Percentiles rank a stretch among this genome's conserved stretches.
Conservation (phyloP, 2,797 vertebrate genomes). For the Falco berigora region DNA sequence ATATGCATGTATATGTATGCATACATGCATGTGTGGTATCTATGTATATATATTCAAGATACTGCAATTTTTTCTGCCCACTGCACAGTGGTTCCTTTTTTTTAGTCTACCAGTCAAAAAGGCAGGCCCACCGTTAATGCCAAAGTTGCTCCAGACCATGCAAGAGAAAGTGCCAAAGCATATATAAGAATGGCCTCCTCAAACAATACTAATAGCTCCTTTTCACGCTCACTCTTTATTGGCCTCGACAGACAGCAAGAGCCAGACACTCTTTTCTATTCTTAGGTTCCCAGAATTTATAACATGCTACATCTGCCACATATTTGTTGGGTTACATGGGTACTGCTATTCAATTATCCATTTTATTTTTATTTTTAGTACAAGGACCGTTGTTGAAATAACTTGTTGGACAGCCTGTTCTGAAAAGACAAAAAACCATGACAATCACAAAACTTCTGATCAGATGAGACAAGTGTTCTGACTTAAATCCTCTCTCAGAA, state of each 20-base stretch:
- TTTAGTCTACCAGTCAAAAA: constrained; percentile 40
- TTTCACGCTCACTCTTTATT: neutral
- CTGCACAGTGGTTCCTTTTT: neutral
- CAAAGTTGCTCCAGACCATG: constrained; percentile 6
- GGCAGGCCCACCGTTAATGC: constrained; percentile 9
- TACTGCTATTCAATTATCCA: neutral
- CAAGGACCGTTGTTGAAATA: neutral
- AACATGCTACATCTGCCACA: constrained; percentile 52
- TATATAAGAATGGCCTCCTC: neutral
- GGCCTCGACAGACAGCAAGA: neutral
- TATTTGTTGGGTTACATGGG: constrained; percentile 17
- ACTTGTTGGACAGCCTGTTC: neutral
- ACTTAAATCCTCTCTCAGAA: neutral
- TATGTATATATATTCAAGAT: neutral
- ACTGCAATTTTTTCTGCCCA: constrained; percentile 17
- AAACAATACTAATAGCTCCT: constrained; percentile 5
- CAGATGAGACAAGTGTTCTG: neutral
- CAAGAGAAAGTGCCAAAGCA: constrained; percentile 35
- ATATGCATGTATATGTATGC: neutral
- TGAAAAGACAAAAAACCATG: neutral
- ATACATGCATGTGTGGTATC: neutral
- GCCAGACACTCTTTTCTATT: neutral
- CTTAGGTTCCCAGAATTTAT: constrained; percentile 41
- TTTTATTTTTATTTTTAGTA: constrained; percentile 30
- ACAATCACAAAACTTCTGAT: neutral